Evolutionary conservation across 2,888 invertebrate species (phyloP).

Genomic region (Lepidochrysops patricia): DNA sequence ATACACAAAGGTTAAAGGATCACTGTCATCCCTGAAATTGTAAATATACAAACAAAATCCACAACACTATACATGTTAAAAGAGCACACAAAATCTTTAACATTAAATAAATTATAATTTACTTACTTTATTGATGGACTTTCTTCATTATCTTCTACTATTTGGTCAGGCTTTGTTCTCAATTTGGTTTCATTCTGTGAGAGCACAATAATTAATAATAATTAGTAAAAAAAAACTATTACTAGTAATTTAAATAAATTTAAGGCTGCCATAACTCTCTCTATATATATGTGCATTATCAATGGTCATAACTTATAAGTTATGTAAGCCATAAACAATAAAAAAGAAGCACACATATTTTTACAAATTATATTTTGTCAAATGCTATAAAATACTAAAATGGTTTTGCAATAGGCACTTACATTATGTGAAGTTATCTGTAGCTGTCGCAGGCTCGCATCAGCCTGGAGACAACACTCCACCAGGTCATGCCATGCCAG

Average conservation of each 20-base stretch:
- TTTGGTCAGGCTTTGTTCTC: constrained; percentile 15
- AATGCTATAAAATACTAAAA: background rate
- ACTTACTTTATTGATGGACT: constrained; percentile 27
- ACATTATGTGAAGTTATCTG: constrained; percentile 14
- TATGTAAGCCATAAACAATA: too few species aligned
- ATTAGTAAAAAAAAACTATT: background rate
- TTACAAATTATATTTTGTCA: too few species aligned
- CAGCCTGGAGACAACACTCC: constrained; percentile 70
- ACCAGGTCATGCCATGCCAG: constrained; percentile 78
- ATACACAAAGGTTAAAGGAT: constrained; percentile 31
- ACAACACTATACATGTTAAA: background rate
- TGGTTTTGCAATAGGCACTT: background rate
- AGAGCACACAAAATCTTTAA: background rate
- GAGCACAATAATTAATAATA: background rate
- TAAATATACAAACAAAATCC: constrained; percentile 19
- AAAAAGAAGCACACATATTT: too few species aligned
- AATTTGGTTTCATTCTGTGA: background rate
- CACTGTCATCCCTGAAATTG: constrained; percentile 39
- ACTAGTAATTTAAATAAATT: too few species aligned
- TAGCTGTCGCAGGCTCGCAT: constrained; percentile 45
- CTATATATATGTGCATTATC: too few species aligned
- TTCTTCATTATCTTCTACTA: constrained; percentile 13
- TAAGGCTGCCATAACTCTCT: too few species aligned
- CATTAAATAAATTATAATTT: constrained; percentile 13
- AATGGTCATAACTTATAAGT: too few species aligned